Evolutionary conservation across 1,140 invertebrate species (phyloP), one percentile per base, ranked within the genome.

Genomic region (Eciton burchellii): DNA sequence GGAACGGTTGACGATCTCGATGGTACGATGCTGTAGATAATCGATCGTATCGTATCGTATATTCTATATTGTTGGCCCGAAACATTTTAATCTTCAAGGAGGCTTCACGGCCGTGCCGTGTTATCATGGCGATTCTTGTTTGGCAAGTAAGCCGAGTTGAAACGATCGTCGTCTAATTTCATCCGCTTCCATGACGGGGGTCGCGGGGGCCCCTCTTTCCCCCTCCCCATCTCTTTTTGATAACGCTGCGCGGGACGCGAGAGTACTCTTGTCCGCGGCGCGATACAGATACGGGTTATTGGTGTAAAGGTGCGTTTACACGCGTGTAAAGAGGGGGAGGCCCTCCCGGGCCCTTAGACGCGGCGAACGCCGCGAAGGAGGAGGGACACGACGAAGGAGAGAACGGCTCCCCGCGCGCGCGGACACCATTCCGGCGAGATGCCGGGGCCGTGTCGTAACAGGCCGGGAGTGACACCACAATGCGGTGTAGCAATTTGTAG

Each of bases 401-500:
- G 71, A 54, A 77, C 83, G 84, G 86, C 82, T 87, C 84, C 35
- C 2, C 35, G 90, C 89, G 88, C 72, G 52, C 70, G 90, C 89
- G 86, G 90, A 94, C 93, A 94, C 93, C 93, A 93, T 94, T 94
- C 93, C 93, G 89, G 83, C 91, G 92, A 65, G 72, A 94, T 94
- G 93, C 93, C 93, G 89, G 89, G 90, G 86, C 90, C 92, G 93
- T 94, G 93, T 94, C 90, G 93, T 89, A 89, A 92, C 89, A 92
- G 91, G 88, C 89, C 88, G 89, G 35, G 92, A 94, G 92, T 94
- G 93, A 94, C 93, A 94, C 92, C 91, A 94, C 93, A 94, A 94
- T 94, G 92, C 93, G 90, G 89, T 94, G 93, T 94, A 94, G 93
- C 93, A 94, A 94, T 94, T 94, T 94, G 93, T 94, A 94, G 93